phyloP scores from a whole-genome alignment of 2,797 vertebrate genomes.

The Eulemur rubriventer region DNA sequence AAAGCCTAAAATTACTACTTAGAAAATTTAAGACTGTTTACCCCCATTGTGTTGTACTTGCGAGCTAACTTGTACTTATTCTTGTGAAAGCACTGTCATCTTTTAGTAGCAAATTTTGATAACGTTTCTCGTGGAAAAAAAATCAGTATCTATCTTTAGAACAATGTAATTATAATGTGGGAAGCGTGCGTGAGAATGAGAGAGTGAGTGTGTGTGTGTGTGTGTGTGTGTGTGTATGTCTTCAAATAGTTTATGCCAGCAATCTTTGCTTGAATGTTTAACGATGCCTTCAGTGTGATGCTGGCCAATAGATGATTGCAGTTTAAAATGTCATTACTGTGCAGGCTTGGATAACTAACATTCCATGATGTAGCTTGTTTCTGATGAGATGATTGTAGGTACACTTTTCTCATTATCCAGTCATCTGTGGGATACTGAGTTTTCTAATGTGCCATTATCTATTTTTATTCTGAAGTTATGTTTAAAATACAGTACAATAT shows the following conservation, averaged over 20 bases:
- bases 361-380: slow-evolving; percentile 95
- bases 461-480: slow-evolving; percentile 90
- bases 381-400: slow-evolving; percentile 96
- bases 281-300: slow-evolving; percentile 92
- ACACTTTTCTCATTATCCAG: slow-evolving; percentile 91
- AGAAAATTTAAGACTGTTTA: slow-evolving; percentile 85
- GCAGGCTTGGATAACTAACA: slow-evolving; percentile 92
- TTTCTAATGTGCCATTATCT: slow-evolving; percentile 95
- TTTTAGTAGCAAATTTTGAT: slow-evolving; percentile 93
- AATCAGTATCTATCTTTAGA: slow-evolving; percentile 89
- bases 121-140: slow-evolving; percentile 88
- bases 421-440: slow-evolving; percentile 92
- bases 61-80: slow-evolving; percentile 90
- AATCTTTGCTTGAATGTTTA: slow-evolving; percentile 94
- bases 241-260: slow-evolving; percentile 89
- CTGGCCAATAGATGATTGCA: slow-evolving; percentile 90
- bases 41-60: slow-evolving; percentile 89
- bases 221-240: slow-evolving; percentile 81
- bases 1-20: slow-evolving; percentile 86
- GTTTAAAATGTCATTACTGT: slow-evolving; percentile 89
- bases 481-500: slow-evolving; percentile 91
- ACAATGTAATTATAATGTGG: slow-evolving; percentile 88
- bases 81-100: slow-evolving; percentile 91
- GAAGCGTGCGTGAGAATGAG: slow-evolving; percentile 76
- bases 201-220: slow-evolving; percentile 58